Evolutionary conservation across 2,113 vertebrate species (phyloP), one percentile per base, ranked within the genome.

Genomic region (Larimichthys polyactis): DNA sequence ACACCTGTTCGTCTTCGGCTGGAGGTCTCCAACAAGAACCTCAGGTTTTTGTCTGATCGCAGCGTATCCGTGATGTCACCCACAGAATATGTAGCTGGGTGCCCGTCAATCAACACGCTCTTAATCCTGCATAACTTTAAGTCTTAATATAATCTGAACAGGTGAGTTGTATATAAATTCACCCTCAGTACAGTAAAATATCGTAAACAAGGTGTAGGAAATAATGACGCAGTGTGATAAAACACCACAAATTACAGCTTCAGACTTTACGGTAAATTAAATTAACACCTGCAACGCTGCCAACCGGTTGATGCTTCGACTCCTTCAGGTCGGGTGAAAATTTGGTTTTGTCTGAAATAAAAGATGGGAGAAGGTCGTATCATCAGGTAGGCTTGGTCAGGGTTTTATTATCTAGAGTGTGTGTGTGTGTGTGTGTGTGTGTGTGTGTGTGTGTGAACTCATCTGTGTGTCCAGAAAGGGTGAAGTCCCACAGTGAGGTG

Each of bases 401-500:
- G 19, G 78, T 80, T 86, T 48, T 40, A 60, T 51, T 72, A 59
- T 86, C 15, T 15, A 36, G 20, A 32, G 66, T 60, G 51, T 52
- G 77, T 27, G 24, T 24, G 24, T 24, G 24, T 24, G 24, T 24
- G 24, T 24, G 24, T 24, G 24, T 24, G 24, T 24, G 24, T 24
- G 24, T 24, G 24, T 24, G 24, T 24, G 63, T 74, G 40, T 72
- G 36, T 52, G 46, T 48, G 36, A 75, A 83, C 43, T 73, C 71
- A 69, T 83, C 68, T 79, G 76, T 75, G 59, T 55, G 83, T 71
- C 59, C 57, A 74, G 43, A 65, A 49, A 78, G 71, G 75, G 69
- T 84, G 78, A 85, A 73, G 59, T 92, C 91, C 89, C 89, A 55
- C 69, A 63, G 80, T 67, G 90, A 91, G 77, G 80, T 87, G 75